phyloP scores from a whole-genome alignment of 1,140 invertebrate genomes.

The Papilio dardanus region DNA sequence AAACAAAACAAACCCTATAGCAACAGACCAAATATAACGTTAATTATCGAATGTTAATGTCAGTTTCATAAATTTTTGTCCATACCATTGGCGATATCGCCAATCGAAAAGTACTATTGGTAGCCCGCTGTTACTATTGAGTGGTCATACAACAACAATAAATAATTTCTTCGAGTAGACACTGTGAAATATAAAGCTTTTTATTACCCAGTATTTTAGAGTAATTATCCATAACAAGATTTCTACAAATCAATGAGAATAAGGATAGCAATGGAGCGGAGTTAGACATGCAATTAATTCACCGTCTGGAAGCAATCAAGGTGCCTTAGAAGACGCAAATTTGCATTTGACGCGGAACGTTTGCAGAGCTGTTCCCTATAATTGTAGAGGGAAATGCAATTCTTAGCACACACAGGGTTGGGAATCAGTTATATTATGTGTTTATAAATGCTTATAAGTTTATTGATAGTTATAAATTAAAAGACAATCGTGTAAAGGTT shows the following conservation, averaged over 20 bases:
- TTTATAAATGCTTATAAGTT: background rate
- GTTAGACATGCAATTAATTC: slow-evolving; percentile 54
- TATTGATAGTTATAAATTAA: too few species aligned
- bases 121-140: too few species aligned
- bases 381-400: slow-evolving; percentile 41
- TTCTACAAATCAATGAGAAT: slow-evolving; percentile 53
- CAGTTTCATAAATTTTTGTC: too few species aligned
- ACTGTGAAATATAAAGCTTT: background rate
- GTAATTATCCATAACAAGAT: slow-evolving; percentile 34
- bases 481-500: too few species aligned
- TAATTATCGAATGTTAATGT: too few species aligned
- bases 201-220: slow-evolving; percentile 25
- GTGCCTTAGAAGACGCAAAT: slow-evolving; percentile 52
- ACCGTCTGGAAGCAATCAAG: slow-evolving; percentile 61
- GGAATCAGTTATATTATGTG: background rate
- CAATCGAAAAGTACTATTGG: too few species aligned
- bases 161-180: background rate
- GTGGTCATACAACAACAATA: too few species aligned
- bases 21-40: too few species aligned
- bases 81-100: too few species aligned
- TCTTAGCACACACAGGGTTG: background rate
- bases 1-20: too few species aligned
- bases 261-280: slow-evolving; percentile 50
- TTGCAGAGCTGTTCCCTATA: slow-evolving; percentile 49
- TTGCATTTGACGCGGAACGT: slow-evolving; percentile 58